Evolutionary conservation across 1,140 invertebrate genomes (phyloP), one percentile per base, ranked within the genome.

Genomic region (Phocides pigmalion): DNA sequence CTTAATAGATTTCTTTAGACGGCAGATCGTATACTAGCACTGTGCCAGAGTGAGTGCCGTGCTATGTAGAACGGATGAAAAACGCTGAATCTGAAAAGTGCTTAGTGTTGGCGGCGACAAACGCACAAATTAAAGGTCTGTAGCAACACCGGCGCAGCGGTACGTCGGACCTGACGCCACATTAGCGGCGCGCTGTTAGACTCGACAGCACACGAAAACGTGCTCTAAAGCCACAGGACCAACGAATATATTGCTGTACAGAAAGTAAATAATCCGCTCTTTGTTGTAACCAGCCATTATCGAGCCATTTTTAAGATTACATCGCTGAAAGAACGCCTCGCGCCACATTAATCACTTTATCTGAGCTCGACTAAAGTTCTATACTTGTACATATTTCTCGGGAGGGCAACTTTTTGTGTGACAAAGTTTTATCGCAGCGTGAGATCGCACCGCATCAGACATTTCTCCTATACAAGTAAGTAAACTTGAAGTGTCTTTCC

Each of bases 291-390:
- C 67, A 68, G 49, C 68, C 72, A 74, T 74, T 74, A 74, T 74
- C 72, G 51, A 59, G 72, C 72, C 72, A 70, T 70, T 74, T 74
- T 74, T 74, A 70, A 74, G 72, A 74, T 74, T 74, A 74, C 65
- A 74, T 74, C 72, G 65, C 65, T 74, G 68, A 74, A 74, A 74
- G 71, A 74, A 68, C 68, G 72, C 68, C 67, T 64, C 64, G 64
- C 59, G 72, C 68, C 68, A 71, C 65, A 74, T 74, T 74, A 68
- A 74, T 74, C 72, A 71, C 72, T 74, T 74, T 74, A 74, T 71
- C 72, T 71, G 65, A 66, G 72, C 44, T 22, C 50, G 65, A 46
- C 49, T 67, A 62, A 64, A 68, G 62, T 68, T 32, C 5, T 68
- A 68, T 65, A 67, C 62, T 64, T 53, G 35, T 58, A 65, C 64